Conservation (phyloP, 1,140 invertebrate species). For the Vollenhovia emeryi region DNA sequence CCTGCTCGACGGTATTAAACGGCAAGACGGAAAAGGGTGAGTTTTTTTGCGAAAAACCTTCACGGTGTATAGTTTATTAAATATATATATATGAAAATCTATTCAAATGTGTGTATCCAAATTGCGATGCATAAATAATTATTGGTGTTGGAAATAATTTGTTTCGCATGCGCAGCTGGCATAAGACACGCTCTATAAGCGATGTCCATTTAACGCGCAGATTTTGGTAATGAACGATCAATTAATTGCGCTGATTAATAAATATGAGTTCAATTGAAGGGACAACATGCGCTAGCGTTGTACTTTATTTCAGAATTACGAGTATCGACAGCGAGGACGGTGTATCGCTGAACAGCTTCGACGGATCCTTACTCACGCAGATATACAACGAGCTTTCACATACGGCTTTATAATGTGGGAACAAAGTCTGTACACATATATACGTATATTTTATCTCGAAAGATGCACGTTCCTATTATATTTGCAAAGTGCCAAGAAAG, state of each 20-base stretch:
- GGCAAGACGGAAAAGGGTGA: conserved; percentile 82
- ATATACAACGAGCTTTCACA: conserved; percentile 83
- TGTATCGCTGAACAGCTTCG: conserved; percentile 77
- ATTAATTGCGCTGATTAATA: conserved; percentile 38
- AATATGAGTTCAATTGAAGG: neutral
- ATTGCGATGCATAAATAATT: conserved; percentile 3
- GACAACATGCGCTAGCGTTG: neutral
- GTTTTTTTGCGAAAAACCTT: neutral
- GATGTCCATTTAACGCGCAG: conserved; percentile 70
- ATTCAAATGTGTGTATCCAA: neutral
- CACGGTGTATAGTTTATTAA: neutral
- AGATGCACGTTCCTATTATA: conserved; percentile 49
- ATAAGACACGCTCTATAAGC: conserved; percentile 75
- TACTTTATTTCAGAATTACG: conserved; percentile 73
- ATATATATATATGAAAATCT: neutral
- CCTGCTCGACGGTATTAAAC: conserved; percentile 83
- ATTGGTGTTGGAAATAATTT: conserved; percentile 63
- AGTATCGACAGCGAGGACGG: conserved; percentile 74
- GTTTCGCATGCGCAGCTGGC: conserved; percentile 80
- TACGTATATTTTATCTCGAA: conserved; percentile 54
- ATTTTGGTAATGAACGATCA: conserved; percentile 76
- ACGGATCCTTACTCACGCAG: conserved; percentile 79
- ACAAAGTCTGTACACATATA: conserved; percentile 63
- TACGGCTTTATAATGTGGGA: conserved; percentile 80
- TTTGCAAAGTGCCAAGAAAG: conserved; percentile 63